phyloP scores from a whole-genome alignment of 2,888 invertebrate genomes.

The Eupithecia subfuscata region DNA sequence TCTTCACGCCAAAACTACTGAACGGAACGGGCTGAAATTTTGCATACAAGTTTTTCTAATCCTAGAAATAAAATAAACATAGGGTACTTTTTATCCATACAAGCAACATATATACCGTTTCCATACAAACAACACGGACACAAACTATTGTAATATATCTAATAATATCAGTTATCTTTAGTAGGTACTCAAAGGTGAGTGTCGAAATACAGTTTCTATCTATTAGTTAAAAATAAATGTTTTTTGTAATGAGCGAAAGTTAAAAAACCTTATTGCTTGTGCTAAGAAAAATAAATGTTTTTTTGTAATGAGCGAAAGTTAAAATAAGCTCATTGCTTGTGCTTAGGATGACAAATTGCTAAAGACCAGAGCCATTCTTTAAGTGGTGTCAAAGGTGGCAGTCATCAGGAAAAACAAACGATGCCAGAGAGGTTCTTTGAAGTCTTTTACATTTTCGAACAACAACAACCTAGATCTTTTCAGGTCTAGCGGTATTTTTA shows the following conservation, averaged over 20 bases:
- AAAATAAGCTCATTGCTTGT: neutral
- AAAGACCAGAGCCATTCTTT: neutral
- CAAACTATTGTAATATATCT: no score
- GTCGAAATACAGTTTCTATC: neutral
- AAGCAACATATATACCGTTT: no score
- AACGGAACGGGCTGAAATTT: no score
- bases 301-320: neutral
- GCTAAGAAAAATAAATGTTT: no score
- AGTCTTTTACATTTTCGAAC: constrained; percentile 21
- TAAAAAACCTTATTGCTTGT: neutral
- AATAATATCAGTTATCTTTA: neutral
- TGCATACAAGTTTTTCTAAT: no score
- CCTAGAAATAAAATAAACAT: no score
- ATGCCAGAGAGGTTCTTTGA: constrained; percentile 20
- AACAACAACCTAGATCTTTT: constrained; percentile 22
- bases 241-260: neutral
- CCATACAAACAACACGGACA: no score
- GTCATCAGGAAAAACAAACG: constrained; percentile 27
- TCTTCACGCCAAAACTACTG: no score
- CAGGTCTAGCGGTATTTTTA: constrained; percentile 5
- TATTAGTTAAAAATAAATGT: neutral
- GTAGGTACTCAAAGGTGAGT: neutral
- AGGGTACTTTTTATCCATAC: no score
- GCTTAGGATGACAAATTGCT: neutral
- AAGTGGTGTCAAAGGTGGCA: constrained; percentile 21